Evolutionary conservation across 2,797 vertebrate genomes (phyloP).

Genomic region (Nothura maculosa): DNA sequence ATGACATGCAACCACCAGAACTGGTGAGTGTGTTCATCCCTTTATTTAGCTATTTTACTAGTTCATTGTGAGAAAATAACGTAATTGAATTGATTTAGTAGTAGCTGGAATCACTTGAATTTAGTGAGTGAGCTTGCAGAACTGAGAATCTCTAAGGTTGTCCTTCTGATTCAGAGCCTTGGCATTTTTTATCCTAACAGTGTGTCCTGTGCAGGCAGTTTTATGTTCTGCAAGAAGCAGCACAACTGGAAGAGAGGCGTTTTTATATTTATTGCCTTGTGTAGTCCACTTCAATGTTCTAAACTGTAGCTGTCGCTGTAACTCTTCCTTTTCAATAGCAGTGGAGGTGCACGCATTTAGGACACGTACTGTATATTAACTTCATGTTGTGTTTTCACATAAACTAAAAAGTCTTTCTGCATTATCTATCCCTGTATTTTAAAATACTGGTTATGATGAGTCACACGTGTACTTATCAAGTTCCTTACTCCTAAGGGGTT

Average conservation of each 20-base stretch:
- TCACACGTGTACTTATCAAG: not conserved
- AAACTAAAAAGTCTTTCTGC: too few relatives aligned
- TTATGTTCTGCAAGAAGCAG: not conserved
- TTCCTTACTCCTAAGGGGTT: not conserved
- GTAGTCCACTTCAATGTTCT: rapidly evolving
- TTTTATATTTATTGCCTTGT: not conserved
- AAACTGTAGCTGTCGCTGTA: not conserved
- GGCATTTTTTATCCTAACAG: not conserved
- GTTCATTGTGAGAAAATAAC: not conserved
- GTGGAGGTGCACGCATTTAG: not conserved
- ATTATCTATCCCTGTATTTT: not conserved
- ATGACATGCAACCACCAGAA: constrained; percentile 76
- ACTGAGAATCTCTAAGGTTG: not conserved
- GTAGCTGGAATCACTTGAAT: not conserved
- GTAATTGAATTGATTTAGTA: not conserved
- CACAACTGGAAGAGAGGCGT: not conserved
- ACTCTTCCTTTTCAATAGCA: not conserved
- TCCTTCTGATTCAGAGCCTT: not conserved
- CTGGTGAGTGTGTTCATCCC: constrained; percentile 46
- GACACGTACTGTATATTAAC: not conserved
- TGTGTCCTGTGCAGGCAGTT: not conserved
- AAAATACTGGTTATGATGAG: rapidly evolving
- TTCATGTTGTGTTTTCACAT: not conserved
- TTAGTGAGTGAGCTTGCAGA: not conserved
- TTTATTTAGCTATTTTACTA: not conserved